Conservation (phyloP, 1,140 invertebrate species). For the Caenorhabditis remanei region DNA sequence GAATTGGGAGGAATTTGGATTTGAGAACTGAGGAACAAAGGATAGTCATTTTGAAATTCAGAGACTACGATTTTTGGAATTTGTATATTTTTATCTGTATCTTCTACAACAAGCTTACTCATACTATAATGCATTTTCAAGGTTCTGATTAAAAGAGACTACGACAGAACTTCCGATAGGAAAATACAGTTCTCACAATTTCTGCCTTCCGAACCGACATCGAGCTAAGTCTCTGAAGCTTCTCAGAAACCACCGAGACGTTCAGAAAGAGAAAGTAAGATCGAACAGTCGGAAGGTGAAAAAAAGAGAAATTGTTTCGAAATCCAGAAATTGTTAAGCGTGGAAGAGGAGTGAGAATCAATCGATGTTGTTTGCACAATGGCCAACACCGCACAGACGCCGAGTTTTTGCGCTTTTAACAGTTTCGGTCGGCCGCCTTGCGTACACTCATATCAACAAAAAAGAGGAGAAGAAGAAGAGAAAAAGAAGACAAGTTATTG, state of each 20-base stretch:
- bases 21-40: not conserved
- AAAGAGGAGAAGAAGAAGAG: not conserved
- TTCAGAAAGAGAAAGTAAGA: too few relatives aligned
- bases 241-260: too few relatives aligned
- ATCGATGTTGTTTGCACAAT: conserved; percentile 48
- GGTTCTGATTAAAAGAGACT: too few relatives aligned
- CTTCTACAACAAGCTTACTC: too few relatives aligned
- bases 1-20: not conserved
- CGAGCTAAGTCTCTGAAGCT: too few relatives aligned
- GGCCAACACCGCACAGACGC: not conserved
- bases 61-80: too few relatives aligned
- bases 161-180: too few relatives aligned
- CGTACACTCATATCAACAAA: conserved; percentile 33
- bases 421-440: conserved; percentile 51
- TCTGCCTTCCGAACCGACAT: too few relatives aligned
- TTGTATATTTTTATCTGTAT: too few relatives aligned
- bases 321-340: conserved; percentile 4
- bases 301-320: not conserved
- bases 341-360: conserved; percentile 9
- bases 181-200: too few relatives aligned
- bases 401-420: conserved; percentile 54
- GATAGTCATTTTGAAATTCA: too few relatives aligned
- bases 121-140: too few relatives aligned
- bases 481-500: not conserved
- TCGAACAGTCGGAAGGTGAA: not conserved